phyloP scores from a whole-genome alignment of 2,113 vertebrate genomes.

The Camelus bactrianus region DNA sequence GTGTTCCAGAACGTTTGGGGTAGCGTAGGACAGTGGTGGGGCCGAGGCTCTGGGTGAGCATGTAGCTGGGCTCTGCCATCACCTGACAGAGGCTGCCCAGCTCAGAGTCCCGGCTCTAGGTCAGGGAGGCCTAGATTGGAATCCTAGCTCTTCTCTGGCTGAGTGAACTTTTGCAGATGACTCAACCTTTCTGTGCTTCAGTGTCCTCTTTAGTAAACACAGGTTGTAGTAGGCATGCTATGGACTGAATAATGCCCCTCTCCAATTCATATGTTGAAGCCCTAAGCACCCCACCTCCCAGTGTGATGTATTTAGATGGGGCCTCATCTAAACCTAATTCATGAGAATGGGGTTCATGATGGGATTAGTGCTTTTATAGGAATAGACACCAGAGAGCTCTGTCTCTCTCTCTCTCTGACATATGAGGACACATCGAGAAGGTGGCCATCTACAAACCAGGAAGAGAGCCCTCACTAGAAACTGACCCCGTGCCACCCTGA shows the following conservation, averaged over 20 bases:
- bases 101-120: background rate
- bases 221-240: background rate
- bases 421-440: background rate
- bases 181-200: background rate
- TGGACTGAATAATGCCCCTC: background rate
- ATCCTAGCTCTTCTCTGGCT: background rate
- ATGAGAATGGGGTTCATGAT: background rate
- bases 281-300: background rate
- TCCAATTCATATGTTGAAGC: background rate
- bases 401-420: background rate
- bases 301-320: background rate
- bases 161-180: background rate
- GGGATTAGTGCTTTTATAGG: background rate
- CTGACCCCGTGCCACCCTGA: background rate
- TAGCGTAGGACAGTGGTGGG: background rate
- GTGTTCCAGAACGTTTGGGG: background rate
- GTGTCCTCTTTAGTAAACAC: background rate
- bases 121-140: background rate
- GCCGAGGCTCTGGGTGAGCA: background rate
- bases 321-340: background rate
- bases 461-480: background rate
- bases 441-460: background rate
- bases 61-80: background rate
- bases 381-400: background rate
- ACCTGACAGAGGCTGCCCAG: background rate